Evolutionary conservation across 2,797 vertebrate species (phyloP).

Genomic region (Esox lucius): DNA sequence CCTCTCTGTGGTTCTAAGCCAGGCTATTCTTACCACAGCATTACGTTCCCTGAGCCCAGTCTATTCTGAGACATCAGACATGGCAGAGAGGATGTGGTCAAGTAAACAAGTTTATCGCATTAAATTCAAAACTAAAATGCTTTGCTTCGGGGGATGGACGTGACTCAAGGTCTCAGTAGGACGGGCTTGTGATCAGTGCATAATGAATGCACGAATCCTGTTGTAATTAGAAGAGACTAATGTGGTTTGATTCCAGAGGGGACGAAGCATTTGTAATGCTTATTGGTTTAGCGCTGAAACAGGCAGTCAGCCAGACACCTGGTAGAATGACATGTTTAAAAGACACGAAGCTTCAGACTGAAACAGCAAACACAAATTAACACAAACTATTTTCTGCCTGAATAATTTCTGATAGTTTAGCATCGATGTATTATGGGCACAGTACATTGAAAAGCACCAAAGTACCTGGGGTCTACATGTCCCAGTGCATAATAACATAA

Average conservation of each 20-base stretch:
- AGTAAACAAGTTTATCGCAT: constrained; percentile 59
- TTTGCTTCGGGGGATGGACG: constrained; percentile 24
- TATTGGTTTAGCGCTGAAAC: constrained; percentile 1
- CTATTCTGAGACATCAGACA: constrained; percentile 59
- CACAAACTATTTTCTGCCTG: neutral
- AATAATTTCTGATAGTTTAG: neutral
- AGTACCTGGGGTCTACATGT: neutral
- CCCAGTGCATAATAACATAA: constrained; percentile 9
- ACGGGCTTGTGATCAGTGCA: constrained; percentile 22
- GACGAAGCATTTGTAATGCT: constrained; percentile 12
- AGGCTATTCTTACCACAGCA: constrained; percentile 67
- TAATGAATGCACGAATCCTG: constrained; percentile 22
- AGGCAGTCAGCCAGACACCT: neutral
- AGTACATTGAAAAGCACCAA: neutral
- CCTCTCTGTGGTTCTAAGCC: constrained; percentile 67
- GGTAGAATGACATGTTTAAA: too few relatives aligned
- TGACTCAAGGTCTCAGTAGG: neutral
- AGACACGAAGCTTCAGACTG: neutral
- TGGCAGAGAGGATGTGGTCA: constrained; percentile 51
- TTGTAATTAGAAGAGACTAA: neutral
- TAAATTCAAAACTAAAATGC: constrained; percentile 33
- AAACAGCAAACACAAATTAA: neutral
- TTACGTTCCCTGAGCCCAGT: constrained; percentile 46
- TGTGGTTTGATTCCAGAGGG: constrained; percentile 9
- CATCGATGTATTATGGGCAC: neutral